A percentile compares a stretch with the other conserved stretches of the same genome.
Conservation (phyloP, 1,140 invertebrate genomes). For the Popillia japonica region DNA sequence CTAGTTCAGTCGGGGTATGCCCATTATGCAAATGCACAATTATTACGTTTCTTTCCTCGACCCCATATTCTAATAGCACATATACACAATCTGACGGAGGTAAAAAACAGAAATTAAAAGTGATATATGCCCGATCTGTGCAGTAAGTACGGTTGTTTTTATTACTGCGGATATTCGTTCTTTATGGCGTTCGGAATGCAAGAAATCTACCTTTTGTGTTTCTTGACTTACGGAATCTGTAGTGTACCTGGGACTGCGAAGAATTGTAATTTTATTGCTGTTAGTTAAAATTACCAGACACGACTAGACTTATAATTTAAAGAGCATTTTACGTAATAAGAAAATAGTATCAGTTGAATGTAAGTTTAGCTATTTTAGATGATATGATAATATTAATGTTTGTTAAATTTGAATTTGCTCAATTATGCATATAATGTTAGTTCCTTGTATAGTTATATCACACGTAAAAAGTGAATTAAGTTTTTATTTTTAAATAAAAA, state of each 20-base stretch:
- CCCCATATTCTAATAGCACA: not conserved
- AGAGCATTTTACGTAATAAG: not conserved
- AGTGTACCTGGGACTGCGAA: not conserved
- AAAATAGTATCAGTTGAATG: no score
- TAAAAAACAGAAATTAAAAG: conserved; percentile 15
- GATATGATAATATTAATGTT: no score
- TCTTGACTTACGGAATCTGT: not conserved
- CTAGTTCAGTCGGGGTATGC: not conserved
- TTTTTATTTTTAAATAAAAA: no score
- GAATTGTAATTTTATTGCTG: conserved; percentile 2
- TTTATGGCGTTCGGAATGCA: not conserved
- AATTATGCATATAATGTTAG: no score
- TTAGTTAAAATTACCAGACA: not conserved
- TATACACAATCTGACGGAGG: not conserved
- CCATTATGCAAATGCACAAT: conserved; percentile 5
- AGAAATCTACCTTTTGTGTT: conserved; percentile 5
- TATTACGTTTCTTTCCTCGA: not conserved
- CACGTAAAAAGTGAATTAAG: no score
- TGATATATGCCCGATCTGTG: conserved; percentile 6
- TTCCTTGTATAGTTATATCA: no score
- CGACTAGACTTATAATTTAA: not conserved
- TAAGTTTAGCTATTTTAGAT: no score
- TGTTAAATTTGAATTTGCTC: no score
- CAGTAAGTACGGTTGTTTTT: not conserved
- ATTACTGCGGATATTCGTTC: conserved; percentile 10